Evolutionary conservation across 2,797 vertebrate genomes (phyloP).

Genomic region (Sebastes taczanowskii): DNA sequence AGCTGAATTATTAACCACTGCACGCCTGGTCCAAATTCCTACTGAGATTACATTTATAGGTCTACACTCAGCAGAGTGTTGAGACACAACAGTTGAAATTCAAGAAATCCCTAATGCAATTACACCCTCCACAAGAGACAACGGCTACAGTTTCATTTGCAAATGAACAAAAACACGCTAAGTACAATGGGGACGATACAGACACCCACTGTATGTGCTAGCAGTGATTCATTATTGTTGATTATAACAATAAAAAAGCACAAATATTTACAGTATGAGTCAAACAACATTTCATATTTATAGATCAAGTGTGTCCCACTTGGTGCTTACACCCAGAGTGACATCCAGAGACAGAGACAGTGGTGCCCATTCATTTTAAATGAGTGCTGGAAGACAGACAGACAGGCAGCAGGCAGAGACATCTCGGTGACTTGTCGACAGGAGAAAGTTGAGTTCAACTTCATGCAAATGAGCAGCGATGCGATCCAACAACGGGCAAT

Average conservation of each 20-base stretch:
- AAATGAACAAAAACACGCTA: not conserved
- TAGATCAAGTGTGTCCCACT: conserved; percentile 9
- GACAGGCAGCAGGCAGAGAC: conserved; percentile 6
- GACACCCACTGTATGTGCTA: not conserved
- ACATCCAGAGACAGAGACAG: conserved; percentile 1
- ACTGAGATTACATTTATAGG: conserved; percentile 67
- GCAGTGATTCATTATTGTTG: conserved; percentile 10
- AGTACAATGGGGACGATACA: not conserved
- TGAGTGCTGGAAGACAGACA: conserved; percentile 11
- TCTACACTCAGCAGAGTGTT: conserved; percentile 34
- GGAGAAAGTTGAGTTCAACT: conserved; percentile 23
- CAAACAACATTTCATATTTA: conserved; percentile 26
- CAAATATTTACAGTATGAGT: conserved; percentile 19
- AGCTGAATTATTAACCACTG: conserved; percentile 78
- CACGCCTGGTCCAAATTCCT: conserved; percentile 65
- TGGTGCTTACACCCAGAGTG: not conserved
- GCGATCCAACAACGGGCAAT: not conserved
- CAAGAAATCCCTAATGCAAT: conserved; percentile 48
- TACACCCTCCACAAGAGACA: conserved; percentile 27
- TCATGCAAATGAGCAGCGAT: conserved; percentile 22
- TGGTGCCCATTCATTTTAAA: conserved; percentile 15
- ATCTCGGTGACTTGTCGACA: conserved; percentile 3
- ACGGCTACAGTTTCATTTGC: conserved; percentile 11
- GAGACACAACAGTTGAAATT: conserved; percentile 55
- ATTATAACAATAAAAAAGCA: conserved; percentile 1